Base-by-base conservation (phyloP, 2,113 vertebrate genomes). In the Mionectes macconnelli region DNA sequence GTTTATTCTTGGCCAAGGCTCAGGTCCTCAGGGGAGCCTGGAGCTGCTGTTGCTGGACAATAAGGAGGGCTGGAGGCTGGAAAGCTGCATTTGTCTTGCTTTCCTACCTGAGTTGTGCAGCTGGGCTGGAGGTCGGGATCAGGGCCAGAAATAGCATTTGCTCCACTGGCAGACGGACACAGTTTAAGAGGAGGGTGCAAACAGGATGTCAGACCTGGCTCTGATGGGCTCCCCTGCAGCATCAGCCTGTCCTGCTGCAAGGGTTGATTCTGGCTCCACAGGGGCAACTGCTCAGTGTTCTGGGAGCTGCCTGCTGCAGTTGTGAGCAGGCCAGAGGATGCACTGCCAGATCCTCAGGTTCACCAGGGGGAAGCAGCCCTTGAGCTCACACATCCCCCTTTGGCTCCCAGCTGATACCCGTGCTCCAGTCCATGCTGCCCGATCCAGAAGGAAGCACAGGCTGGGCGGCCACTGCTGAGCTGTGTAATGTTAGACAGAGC, bases 161-260 rank as follows among this genome's bases (percentile, higher is more conserved):
- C 42, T 86, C n/a, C 30, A 4, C 50, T 7, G 49, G 47, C 64
- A 40, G 37, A 24, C 0, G 0, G 67, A 12, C 18, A 1, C 5
- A 9, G 15, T 21, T 24, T 12, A 33, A 23, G 35, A 37, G 53
- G 13, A 78, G 27, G 25, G 12, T 42, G 39, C n/a, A 52, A 47
- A 27, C 33, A 42, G 60, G 83, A 12, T 9, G 31, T 37, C 45
- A 67, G 5, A n/a, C 11, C 56, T 74, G 64, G n/a, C n/a, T 24
- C 67, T n/a, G 67, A 5, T 14, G 45, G 47, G 12, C 27, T 44
- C 10, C 10, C 9, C 37, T 21, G 47, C 39, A 55, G 64, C 81
- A 27, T 18, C 59, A 12, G 49, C n/a, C 24, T 33, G 21, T 50
- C n/a, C 27, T 15, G n/a, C 25, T 42, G 9, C 14, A 8, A 47